phyloP scores from a whole-genome alignment of 2,888 invertebrate species.

The Keiferia lycopersicella region DNA sequence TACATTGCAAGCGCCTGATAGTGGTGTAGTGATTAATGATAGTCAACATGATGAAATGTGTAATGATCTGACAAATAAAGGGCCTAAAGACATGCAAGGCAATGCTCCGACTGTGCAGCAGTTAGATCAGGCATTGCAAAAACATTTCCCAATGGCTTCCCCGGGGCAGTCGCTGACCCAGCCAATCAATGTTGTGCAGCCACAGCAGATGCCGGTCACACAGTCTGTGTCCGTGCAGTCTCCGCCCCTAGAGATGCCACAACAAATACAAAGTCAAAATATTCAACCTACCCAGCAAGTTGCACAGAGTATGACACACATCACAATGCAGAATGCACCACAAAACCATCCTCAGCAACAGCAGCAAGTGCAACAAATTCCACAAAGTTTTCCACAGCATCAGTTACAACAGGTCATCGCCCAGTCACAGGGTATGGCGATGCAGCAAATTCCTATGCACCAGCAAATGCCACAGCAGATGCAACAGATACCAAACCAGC shows the following conservation, averaged over 20 bases:
- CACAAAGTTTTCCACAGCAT: conserved; percentile 79
- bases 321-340: conserved; percentile 71
- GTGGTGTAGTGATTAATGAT: conserved; percentile 78
- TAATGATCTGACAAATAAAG: conserved; percentile 75
- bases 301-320: conserved; percentile 78
- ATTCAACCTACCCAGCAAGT: conserved; percentile 70
- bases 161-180: conserved; percentile 78
- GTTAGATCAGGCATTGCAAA: conserved; percentile 73
- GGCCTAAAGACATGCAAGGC: conserved; percentile 74
- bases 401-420: conserved; percentile 78
- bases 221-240: conserved; percentile 76
- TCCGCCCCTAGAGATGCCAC: conserved; percentile 77
- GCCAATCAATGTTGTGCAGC: conserved; percentile 69
- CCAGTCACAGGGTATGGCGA: conserved; percentile 73
- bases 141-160: conserved; percentile 78
- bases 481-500: conserved; percentile 78
- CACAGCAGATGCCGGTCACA: conserved; percentile 63
- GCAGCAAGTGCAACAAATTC: conserved; percentile 76
- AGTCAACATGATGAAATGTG: conserved; percentile 76
- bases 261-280: conserved; percentile 73
- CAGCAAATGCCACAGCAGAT: conserved; percentile 78
- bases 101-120: conserved; percentile 71
- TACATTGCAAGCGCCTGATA: conserved; percentile 71
- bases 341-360: conserved; percentile 69
- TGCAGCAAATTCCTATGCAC: conserved; percentile 79